phyloP scores from a whole-genome alignment of 2,888 invertebrate species.

The Tinea pellionella region DNA sequence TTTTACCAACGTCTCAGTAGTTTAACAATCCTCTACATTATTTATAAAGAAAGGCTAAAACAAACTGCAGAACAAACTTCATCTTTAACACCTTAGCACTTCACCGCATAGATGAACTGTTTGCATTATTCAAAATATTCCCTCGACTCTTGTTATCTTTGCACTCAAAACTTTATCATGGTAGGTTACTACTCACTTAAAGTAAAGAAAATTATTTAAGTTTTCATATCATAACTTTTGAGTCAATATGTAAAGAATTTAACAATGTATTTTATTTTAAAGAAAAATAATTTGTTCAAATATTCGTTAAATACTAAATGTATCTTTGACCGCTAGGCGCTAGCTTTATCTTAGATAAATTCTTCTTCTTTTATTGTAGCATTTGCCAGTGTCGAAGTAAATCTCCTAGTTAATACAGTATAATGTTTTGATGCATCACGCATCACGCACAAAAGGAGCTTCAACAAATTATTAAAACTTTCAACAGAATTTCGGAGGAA shows the following conservation, averaged over 20 bases:
- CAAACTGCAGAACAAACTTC: constrained; percentile 24
- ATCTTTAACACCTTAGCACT: constrained; percentile 24
- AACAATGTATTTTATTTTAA: neutral
- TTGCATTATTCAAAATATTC: constrained; percentile 45
- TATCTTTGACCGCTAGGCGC: too few species aligned
- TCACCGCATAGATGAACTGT: constrained; percentile 21
- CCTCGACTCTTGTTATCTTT: constrained; percentile 43
- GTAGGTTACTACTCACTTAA: constrained; percentile 38
- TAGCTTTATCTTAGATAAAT: too few species aligned
- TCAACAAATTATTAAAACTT: too few species aligned
- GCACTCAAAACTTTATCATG: constrained; percentile 54
- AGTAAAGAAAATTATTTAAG: constrained; percentile 34
- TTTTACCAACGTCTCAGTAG: neutral
- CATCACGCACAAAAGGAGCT: too few species aligned
- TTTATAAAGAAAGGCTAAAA: constrained; percentile 15
- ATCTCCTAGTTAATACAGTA: too few species aligned
- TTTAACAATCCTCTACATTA: constrained; percentile 5
- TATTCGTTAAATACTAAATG: too few species aligned
- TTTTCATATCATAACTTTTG: constrained; percentile 3
- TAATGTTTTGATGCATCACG: too few species aligned
- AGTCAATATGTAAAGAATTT: constrained; percentile 9
- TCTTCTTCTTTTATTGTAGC: too few species aligned
- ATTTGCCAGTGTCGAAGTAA: too few species aligned
- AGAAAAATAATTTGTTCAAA: too few species aligned
- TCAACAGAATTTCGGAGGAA: too few species aligned